These are phyloP conservation scores for Drosophila sp. DNA, from an alignment of 1,140 invertebrate species.

Conservation along the genomic window DNA sequence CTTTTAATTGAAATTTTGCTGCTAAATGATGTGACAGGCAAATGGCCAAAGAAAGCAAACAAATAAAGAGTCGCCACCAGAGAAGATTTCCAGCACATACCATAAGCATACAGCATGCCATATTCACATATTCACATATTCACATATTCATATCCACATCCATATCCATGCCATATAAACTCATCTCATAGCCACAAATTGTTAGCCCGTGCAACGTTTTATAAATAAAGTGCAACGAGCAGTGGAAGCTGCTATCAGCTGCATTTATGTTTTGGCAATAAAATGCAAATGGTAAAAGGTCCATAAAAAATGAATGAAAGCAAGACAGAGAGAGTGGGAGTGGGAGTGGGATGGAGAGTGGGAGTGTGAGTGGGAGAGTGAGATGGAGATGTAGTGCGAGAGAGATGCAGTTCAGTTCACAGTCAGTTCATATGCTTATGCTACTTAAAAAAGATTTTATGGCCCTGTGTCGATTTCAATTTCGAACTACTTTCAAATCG, in stretches of 20 bases:
- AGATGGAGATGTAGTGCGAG: slow-evolving; percentile 25
- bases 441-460: slow-evolving; percentile 76
- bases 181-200: slow-evolving; percentile 32
- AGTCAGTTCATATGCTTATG: slow-evolving; percentile 69
- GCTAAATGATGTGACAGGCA: slow-evolving; percentile 72
- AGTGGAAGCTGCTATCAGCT: slow-evolving; percentile 46
- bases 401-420: slow-evolving; percentile 22
- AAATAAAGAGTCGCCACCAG: slow-evolving; percentile 11
- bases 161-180: slow-evolving; percentile 16
- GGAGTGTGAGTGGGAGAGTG: slow-evolving; percentile 10
- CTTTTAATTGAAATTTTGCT: slow-evolving; percentile 63
- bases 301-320: slow-evolving; percentile 61
- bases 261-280: slow-evolving; percentile 81
- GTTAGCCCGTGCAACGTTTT: slow-evolving; percentile 43
- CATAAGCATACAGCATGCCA: not conserved
- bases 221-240: slow-evolving; percentile 50
- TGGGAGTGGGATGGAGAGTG: slow-evolving; percentile 25
- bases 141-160: not conserved
- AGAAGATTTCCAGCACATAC: too few species aligned
- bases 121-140: not conserved
- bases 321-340: slow-evolving; percentile 24
- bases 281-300: slow-evolving; percentile 77
- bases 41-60: slow-evolving; percentile 66
- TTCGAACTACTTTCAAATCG: slow-evolving; percentile 72
- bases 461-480: slow-evolving; percentile 63